Evolutionary conservation across 2,797 vertebrate genomes (phyloP).

Genomic region (Carduelis carduelis): DNA sequence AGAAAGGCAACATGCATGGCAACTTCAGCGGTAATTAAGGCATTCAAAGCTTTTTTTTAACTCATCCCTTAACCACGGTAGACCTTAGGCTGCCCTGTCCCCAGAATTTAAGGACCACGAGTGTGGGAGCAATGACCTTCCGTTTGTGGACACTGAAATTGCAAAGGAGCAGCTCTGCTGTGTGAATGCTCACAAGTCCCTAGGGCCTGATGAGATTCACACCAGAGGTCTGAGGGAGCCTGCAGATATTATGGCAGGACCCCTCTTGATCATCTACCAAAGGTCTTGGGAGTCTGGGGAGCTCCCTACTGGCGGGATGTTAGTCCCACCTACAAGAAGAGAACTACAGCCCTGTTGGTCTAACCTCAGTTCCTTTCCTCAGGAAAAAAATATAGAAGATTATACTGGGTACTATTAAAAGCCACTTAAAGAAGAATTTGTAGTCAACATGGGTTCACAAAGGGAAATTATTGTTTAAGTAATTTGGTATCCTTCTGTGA

Average conservation of each 20-base stretch:
- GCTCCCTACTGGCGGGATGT: not conserved
- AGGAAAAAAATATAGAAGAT: not conserved
- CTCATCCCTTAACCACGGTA: not conserved
- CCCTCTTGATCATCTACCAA: not conserved
- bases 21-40: not conserved
- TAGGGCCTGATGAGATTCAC: not conserved
- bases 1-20: not conserved
- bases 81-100: not conserved
- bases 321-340: not conserved
- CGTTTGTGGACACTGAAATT: fast-evolving
- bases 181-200: not conserved
- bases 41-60: not conserved
- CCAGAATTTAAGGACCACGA: not conserved
- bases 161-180: not conserved
- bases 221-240: not conserved
- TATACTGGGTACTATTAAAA: not conserved
- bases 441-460: not conserved
- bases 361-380: not conserved
- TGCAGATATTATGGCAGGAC: not conserved
- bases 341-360: not conserved
- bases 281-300: not conserved
- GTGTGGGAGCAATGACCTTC: not conserved
- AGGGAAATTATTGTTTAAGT: not conserved
- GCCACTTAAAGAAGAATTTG: not conserved
- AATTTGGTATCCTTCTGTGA: not conserved